A percentile compares a stretch with the other conserved stretches of the same genome.
These are phyloP conservation scores for Parnassius glacialis DNA, from an alignment of 2,888 invertebrate species.

Conservation along the genomic window DNA sequence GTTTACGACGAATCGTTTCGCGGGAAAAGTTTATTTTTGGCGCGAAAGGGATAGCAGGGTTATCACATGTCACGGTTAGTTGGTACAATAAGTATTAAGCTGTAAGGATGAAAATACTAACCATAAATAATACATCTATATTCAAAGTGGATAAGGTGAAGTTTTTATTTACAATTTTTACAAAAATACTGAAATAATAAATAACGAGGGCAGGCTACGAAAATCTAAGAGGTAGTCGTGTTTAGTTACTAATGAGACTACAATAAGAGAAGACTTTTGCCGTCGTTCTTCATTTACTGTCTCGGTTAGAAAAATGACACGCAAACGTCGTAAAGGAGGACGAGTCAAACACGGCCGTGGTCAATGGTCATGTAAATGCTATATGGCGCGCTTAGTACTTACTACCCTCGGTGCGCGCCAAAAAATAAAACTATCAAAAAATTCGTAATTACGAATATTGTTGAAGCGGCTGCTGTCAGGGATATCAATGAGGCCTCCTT, in stretches of 20 bases:
- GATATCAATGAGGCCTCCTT: conserved; percentile 90
- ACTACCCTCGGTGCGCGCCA: conserved; percentile 99
- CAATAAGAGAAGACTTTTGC: conserved; percentile 43
- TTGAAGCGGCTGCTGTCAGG: conserved; percentile 92
- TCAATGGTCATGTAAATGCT: conserved; percentile 94
- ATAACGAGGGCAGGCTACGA: no score
- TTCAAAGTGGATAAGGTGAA: neutral
- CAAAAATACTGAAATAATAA: no score
- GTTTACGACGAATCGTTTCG: conserved; percentile 11
- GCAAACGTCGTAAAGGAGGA: conserved; percentile 99
- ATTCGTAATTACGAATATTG: conserved; percentile 99
- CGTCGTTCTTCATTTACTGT: conserved; percentile 68
- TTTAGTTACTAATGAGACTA: no score
- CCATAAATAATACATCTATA: no score
- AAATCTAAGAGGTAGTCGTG: no score
- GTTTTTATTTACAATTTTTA: no score
- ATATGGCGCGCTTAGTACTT: conserved; percentile 93
- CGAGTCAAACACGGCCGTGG: conserved; percentile 97
- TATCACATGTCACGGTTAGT: conserved; percentile 15
- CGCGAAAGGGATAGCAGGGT: conserved; percentile 20
- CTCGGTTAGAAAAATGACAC: conserved; percentile 85
- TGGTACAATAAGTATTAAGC: neutral
- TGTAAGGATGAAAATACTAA: no score
- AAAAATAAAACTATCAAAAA: conserved; percentile 99
- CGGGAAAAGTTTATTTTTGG: conserved; percentile 19